Evolutionary conservation across 2,797 vertebrate species (phyloP), one percentile per base, ranked within the genome.

Genomic region (Ctenosaura bakeri): DNA sequence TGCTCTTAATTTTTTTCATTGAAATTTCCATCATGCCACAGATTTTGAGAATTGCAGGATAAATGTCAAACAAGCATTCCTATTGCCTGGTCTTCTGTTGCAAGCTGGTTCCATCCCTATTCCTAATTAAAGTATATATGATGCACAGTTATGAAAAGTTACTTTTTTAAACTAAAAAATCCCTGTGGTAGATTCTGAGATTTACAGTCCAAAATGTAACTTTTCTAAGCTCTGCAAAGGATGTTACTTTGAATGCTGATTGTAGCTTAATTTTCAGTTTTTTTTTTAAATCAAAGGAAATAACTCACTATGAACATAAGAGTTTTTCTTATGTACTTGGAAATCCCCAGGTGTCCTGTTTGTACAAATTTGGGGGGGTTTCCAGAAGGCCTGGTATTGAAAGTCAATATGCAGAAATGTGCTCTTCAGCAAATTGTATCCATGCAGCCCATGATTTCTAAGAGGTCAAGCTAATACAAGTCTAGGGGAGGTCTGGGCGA

Each of bases 261-360:
- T 56, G 1, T 9, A 69, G 66, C 18, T 69, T 66, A 42, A 42
- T 29, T 83, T 46, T 79, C 3, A 64, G 80, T 6, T 83, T 83
- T 62, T 38, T 64, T 80, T 77, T 86, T 8, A 6, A 26, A 86
- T 89, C 9, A n/a, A 76, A 76, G 42, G 46, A 64, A 76, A 9
- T 76, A 24, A 46, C 24, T 42, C 12, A 35, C 2, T 1, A 8
- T 54, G 42, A 46, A 35, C 12, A 12, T n/a, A 26, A n/a, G 52
- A 10, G 42, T 42, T 32, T 79, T 81, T 83, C 22, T 35, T 4
- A 42, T 14, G 50, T 24, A 56, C 54, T 46, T 80, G 81, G 56
- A 85, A 89, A 85, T 85, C 82, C 88, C 81, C 74, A 88, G 9
- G 18, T 66, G 14, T 35, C 54, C 42, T 73, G 24, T 64, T 74